phyloP scores from a whole-genome alignment of 2,888 invertebrate genomes.

The Phortica okadai region DNA sequence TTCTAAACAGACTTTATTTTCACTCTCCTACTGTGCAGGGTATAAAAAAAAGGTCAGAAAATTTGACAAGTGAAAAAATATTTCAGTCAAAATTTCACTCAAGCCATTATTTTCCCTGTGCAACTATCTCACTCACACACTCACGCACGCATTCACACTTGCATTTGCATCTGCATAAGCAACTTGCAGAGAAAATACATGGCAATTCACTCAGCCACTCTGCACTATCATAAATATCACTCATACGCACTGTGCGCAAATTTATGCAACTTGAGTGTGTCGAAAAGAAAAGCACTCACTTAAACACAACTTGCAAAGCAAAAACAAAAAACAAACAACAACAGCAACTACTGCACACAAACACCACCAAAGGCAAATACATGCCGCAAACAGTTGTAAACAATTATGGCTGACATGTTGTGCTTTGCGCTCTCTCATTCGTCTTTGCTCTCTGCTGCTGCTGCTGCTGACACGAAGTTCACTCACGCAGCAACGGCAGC shows the following conservation, averaged over 20 bases:
- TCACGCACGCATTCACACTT: background rate
- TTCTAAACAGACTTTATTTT: no score
- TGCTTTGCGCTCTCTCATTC: background rate
- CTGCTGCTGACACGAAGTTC: constrained; percentile 56
- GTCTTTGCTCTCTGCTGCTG: constrained; percentile 27
- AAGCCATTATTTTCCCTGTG: no score
- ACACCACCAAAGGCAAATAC: constrained; percentile 10
- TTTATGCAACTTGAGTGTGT: background rate
- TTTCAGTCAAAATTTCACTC: no score
- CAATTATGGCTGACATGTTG: constrained; percentile 68
- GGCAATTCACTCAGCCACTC: background rate
- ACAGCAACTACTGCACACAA: background rate
- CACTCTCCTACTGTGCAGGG: no score
- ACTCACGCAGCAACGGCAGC: constrained; percentile 40
- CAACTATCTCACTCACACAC: background rate
- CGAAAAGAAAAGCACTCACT: constrained; percentile 9
- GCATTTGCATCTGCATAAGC: no score
- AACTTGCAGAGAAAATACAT: no score
- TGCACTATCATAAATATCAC: constrained; percentile 8
- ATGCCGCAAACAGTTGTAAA: constrained; percentile 57
- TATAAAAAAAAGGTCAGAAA: no score
- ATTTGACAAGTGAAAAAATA: no score
- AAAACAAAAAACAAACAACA: background rate
- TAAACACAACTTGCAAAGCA: background rate
- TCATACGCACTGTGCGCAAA: constrained; percentile 16